Evolutionary conservation across 2,797 vertebrate genomes (phyloP), one percentile per base, ranked within the genome.

Genomic region (Prionace glauca): DNA sequence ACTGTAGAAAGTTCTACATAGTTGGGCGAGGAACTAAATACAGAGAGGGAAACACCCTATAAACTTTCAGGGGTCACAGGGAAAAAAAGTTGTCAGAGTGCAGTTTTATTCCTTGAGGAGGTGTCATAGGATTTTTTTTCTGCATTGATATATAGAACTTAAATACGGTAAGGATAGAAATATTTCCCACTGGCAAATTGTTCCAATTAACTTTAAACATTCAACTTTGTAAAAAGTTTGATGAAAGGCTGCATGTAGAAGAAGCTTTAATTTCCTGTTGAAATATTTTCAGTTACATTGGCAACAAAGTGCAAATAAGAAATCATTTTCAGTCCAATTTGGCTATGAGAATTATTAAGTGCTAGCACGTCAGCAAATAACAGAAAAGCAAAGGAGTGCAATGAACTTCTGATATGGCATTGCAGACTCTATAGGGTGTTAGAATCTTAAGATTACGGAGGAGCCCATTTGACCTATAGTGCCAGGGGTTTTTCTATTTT

Each of bases 91-190:
- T 45, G 62, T n/a, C 60, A 62, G 90, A 69, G n/a, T 92, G 29
- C 32, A 92, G 36, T 92, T 92, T 62, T 90, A 62, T 90, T 90
- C 81, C 87, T 90, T 90, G 60, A 65, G 29, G 60, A 90, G 29
- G 32, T n/a, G 29, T 90, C 29, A 14, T 20, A 90, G 29, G 29
- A 32, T n/a, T 5, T 29, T 88, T 88, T 29, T 88, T 4, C 24
- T 32, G 45, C 16, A 16, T 20, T n/a, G 87, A 67, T 67, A 69
- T 41, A 22, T 10, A 65, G 29, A 7, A 29, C 29, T 90, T 92
- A 92, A 92, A 67, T 67, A 67, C 18, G 65, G 18, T 67, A 18
- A 69, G 62, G 60, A 67, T 36, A 67, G 20, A 18, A 67, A 41
- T 67, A 67, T 67, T 67, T 67, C 41, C 22, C 62, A 36, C 62